A percentile compares a stretch with the other conserved stretches of the same genome.
phyloP scores from a whole-genome alignment of 2,113 vertebrate genomes.

The Halcyon senegalensis region DNA sequence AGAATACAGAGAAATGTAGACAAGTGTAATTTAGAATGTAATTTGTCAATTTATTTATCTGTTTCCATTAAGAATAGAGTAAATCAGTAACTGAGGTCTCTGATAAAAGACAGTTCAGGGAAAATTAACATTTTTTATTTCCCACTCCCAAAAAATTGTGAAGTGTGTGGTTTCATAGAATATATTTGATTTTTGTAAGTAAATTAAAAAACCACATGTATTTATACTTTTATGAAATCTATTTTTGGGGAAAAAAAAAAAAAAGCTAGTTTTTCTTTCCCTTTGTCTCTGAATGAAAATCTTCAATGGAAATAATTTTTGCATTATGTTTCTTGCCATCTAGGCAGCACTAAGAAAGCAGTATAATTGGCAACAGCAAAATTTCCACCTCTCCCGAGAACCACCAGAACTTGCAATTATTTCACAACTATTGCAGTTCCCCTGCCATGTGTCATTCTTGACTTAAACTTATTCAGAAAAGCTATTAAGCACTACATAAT shows the following conservation, averaged over 20 bases:
- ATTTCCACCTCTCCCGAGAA: background rate
- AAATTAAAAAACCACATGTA: background rate
- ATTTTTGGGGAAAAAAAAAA: background rate
- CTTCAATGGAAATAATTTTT: background rate
- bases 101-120: background rate
- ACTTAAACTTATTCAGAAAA: slow-evolving; percentile 51
- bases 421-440: background rate
- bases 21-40: background rate
- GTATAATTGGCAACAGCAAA: background rate
- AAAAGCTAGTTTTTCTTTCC: background rate
- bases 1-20: background rate
- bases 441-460: background rate
- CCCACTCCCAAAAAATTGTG: background rate
- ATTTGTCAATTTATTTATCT: slow-evolving; percentile 17
- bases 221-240: background rate
- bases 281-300: background rate
- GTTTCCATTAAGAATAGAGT: background rate
- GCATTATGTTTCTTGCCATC: background rate
- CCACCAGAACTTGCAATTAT: background rate
- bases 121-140: background rate
- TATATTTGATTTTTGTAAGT: background rate
- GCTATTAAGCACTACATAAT: slow-evolving; percentile 44
- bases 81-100: background rate
- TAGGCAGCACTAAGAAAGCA: background rate
- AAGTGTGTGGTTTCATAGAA: background rate